phyloP scores from a whole-genome alignment of 2,888 invertebrate species.

The Metellina segmentata region DNA sequence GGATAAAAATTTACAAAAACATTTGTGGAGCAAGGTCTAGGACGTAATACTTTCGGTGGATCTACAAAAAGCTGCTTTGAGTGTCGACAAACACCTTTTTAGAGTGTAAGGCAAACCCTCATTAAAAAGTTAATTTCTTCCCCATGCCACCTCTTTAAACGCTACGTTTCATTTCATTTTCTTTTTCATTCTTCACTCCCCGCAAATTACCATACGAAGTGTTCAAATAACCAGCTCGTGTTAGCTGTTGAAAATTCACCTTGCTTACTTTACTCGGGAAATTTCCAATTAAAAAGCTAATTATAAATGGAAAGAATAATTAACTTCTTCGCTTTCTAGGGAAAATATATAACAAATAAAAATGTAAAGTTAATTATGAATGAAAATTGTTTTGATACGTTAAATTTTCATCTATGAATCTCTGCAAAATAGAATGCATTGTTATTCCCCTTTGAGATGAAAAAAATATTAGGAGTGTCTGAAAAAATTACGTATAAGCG shows the following conservation, averaged over 20 bases:
- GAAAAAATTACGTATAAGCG: not conserved
- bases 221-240: too few species aligned
- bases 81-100: not conserved
- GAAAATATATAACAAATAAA: not conserved
- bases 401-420: not conserved
- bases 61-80: too few species aligned
- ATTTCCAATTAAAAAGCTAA: slow-evolving; percentile 42
- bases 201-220: not conserved
- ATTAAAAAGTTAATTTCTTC: not conserved
- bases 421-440: not conserved
- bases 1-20: too few species aligned
- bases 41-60: too few species aligned
- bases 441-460: not conserved
- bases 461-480: not conserved
- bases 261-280: not conserved
- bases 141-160: not conserved
- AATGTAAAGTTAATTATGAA: not conserved
- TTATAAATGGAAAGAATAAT: slow-evolving; percentile 16
- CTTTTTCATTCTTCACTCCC: not conserved
- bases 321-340: not conserved
- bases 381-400: not conserved
- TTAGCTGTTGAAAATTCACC: not conserved
- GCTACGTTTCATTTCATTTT: not conserved
- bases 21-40: too few species aligned
- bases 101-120: not conserved